Evolutionary conservation across 2,888 invertebrate genomes (phyloP).

Genomic region (Elmis aenea): DNA sequence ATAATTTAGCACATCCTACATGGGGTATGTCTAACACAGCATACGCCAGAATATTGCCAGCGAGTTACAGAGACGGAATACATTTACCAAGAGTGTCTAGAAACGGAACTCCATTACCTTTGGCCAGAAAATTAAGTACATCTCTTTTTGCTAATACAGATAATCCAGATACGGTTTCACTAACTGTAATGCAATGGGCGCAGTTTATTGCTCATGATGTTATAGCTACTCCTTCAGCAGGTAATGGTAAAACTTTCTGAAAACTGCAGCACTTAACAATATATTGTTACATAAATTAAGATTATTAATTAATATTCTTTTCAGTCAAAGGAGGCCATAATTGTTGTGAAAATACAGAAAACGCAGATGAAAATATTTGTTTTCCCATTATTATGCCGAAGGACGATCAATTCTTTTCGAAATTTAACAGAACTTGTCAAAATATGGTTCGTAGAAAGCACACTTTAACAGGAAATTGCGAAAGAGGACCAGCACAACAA

Average conservation of each 20-base stretch:
- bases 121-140: constrained; percentile 63
- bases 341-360: no score
- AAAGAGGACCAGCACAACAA: constrained; percentile 48
- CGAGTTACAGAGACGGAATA: constrained; percentile 62
- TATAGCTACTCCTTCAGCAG: constrained; percentile 57
- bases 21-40: constrained; percentile 69
- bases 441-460: constrained; percentile 64
- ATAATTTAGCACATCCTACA: constrained; percentile 62
- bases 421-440: constrained; percentile 59
- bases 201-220: constrained; percentile 75
- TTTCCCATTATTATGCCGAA: constrained; percentile 58
- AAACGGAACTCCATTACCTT: constrained; percentile 54
- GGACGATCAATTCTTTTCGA: constrained; percentile 57
- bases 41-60: constrained; percentile 60
- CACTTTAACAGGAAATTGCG: constrained; percentile 54
- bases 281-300: no score
- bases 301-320: no score
- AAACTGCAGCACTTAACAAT: no score
- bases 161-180: constrained; percentile 59
- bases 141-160: constrained; percentile 56
- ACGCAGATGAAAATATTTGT: constrained; percentile 52
- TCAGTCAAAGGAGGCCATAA: no score
- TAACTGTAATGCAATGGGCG: constrained; percentile 73
- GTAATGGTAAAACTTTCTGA: neutral
- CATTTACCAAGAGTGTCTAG: constrained; percentile 53